phyloP scores from a whole-genome alignment of 2,797 vertebrate species.

The Myotis myotis region DNA sequence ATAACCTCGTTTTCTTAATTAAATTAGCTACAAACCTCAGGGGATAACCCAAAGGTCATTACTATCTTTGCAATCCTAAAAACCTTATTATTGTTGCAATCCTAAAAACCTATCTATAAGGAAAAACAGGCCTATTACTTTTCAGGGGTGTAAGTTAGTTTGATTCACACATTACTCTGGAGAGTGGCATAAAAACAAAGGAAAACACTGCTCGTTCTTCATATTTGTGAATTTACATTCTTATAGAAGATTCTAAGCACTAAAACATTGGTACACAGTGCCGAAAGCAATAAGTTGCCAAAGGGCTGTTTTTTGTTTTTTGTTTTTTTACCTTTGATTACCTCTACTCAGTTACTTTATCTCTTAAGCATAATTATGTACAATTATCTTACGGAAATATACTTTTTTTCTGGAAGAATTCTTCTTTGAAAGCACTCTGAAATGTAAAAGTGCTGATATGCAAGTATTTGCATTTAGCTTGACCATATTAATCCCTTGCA shows the following conservation, averaged over 20 bases:
- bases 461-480: not conserved
- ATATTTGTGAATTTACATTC: not conserved
- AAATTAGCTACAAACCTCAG: conserved; percentile 39
- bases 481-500: not conserved
- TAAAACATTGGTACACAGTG: not conserved
- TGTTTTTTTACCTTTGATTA: not conserved
- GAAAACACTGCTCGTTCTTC: not conserved
- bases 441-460: not conserved
- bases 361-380: not conserved
- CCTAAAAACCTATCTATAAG: not conserved
- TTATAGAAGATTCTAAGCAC: not conserved
- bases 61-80: not conserved
- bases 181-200: not conserved
- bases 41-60: not conserved
- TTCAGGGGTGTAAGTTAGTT: conserved; percentile 2
- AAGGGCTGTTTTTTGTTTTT: not conserved
- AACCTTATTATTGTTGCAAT: not conserved
- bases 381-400: not conserved
- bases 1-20: conserved; percentile 55
- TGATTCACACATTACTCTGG: not conserved
- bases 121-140: conserved; percentile 21
- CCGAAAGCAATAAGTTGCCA: not conserved
- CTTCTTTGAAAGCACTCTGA: not conserved
- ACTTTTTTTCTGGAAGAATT: not conserved
- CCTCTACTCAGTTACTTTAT: not conserved